Percentiles rank a stretch among this genome's conserved stretches.
phyloP scores from a whole-genome alignment of 1,140 invertebrate genomes.

The Calosoma granatense region DNA sequence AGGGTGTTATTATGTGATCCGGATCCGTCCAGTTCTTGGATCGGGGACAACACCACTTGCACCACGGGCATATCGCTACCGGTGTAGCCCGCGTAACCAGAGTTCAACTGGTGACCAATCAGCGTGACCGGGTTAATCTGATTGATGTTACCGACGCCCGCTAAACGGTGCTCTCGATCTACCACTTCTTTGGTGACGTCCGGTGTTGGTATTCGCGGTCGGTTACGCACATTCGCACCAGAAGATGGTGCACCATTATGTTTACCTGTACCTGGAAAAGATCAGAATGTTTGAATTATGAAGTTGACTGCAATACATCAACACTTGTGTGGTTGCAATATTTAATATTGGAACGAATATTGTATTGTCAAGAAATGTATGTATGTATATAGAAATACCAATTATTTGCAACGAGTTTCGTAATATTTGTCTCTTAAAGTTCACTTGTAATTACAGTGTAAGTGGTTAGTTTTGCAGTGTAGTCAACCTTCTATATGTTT shows the following conservation, averaged over 20 bases:
- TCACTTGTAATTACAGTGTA: too few species aligned
- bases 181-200: conserved; percentile 69
- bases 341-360: too few species aligned
- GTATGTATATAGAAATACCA: too few species aligned
- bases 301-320: too few species aligned
- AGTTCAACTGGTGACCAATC: conserved; percentile 44
- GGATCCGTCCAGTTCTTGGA: conserved; percentile 58
- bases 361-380: too few species aligned
- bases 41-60: conserved; percentile 67
- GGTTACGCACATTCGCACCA: conserved; percentile 55
- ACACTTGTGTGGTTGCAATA: too few species aligned
- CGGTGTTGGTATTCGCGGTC: conserved; percentile 75
- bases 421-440: too few species aligned
- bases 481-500: too few species aligned
- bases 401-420: too few species aligned
- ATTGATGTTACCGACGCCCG: conserved; percentile 16
- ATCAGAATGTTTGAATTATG: conserved; percentile 10
- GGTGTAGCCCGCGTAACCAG: conserved; percentile 41
- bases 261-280: conserved; percentile 52
- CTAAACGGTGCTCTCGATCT: conserved; percentile 54
- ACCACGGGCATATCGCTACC: conserved; percentile 52
- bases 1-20: conserved; percentile 56
- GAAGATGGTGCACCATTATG: conserved; percentile 49
- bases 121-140: conserved; percentile 40
- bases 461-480: too few species aligned